Evolutionary conservation across 1,140 invertebrate species (phyloP).

Genomic region (Tetragonula clypearis): DNA sequence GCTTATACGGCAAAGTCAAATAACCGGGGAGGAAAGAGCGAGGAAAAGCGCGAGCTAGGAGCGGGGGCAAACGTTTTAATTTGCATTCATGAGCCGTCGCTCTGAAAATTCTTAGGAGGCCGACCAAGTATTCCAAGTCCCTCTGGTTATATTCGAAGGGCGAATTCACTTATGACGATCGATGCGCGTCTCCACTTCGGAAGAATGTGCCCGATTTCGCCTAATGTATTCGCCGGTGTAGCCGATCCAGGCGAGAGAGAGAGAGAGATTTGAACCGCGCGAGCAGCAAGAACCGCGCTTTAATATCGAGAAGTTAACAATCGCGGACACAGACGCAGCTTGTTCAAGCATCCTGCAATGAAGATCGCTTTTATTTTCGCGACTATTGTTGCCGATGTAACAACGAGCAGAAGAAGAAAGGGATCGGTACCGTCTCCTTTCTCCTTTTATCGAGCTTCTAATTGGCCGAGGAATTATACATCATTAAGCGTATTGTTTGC

Average conservation of each 20-base stretch:
- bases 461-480: background rate
- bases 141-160: conserved; percentile 58
- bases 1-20: conserved; percentile 56
- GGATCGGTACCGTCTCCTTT: background rate
- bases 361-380: background rate
- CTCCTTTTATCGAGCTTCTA: background rate
- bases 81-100: conserved; percentile 77
- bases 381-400: background rate
- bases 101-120: conserved; percentile 72
- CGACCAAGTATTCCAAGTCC: conserved; percentile 63
- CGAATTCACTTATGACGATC: conserved; percentile 69
- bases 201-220: conserved; percentile 25
- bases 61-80: conserved; percentile 74
- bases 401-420: background rate
- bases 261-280: background rate
- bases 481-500: background rate
- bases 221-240: conserved; percentile 31
- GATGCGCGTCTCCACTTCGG: conserved; percentile 51
- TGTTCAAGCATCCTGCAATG: background rate
- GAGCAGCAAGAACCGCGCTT: background rate
- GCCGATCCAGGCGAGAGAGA: conserved; percentile 7
- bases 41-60: conserved; percentile 38
- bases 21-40: conserved; percentile 57
- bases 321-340: background rate
- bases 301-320: conserved; percentile 22